A percentile compares a stretch with the other conserved stretches of the same genome.
These are phyloP conservation scores for Dipus sagitta DNA, from an alignment of 2,797 vertebrate genomes.

Conservation along the genomic window DNA sequence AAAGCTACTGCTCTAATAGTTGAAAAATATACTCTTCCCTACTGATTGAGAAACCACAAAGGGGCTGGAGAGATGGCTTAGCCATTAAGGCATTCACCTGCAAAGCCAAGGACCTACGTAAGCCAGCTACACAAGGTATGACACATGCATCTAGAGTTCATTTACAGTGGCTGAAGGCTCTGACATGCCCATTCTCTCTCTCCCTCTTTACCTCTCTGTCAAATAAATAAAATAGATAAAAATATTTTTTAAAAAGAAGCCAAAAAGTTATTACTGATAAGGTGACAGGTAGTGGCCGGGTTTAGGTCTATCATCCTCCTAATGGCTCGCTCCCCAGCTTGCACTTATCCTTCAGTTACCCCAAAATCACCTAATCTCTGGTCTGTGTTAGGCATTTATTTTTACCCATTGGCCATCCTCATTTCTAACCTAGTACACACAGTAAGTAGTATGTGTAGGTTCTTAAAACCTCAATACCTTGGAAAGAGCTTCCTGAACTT, in stretches of 20 bases:
- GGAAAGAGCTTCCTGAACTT: constrained; percentile 8
- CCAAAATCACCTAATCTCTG: neutral
- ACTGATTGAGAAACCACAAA: neutral
- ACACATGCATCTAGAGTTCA: too few relatives aligned
- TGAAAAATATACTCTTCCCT: neutral
- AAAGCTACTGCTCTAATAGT: neutral
- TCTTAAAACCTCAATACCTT: neutral
- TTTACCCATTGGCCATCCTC: neutral
- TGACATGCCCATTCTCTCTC: too few relatives aligned
- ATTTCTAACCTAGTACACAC: neutral
- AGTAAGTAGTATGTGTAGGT: neutral
- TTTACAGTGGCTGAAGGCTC: too few relatives aligned
- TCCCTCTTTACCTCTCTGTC: too few relatives aligned
- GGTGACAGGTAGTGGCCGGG: too few relatives aligned
- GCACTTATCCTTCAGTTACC: neutral
- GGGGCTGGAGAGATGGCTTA: too few relatives aligned
- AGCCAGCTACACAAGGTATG: too few relatives aligned
- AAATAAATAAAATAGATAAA: too few relatives aligned
- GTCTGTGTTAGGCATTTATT: neutral
- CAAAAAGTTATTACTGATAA: neutral
- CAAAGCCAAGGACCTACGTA: too few relatives aligned
- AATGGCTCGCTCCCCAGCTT: neutral
- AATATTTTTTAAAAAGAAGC: neutral
- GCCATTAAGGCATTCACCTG: too few relatives aligned
- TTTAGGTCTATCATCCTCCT: neutral